Evolutionary conservation across 2,888 invertebrate species (phyloP).

Genomic region (Cheilosia variabilis): DNA sequence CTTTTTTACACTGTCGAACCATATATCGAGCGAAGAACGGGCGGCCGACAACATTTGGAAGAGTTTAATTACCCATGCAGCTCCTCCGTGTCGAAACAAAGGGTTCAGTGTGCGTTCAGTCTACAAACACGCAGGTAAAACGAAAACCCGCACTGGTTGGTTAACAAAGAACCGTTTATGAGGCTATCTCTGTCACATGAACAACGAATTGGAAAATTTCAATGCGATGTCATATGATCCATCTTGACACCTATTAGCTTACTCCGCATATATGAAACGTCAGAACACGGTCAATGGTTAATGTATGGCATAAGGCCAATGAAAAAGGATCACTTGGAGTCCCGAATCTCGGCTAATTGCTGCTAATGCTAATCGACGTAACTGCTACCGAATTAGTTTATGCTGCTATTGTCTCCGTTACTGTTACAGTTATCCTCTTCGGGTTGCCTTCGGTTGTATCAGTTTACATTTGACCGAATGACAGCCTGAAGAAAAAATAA

Average conservation of each 20-base stretch:
- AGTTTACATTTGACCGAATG: slow-evolving; percentile 48
- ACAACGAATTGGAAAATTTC: slow-evolving; percentile 65
- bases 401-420: slow-evolving; percentile 72
- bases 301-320: slow-evolving; percentile 64
- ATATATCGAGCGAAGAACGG: slow-evolving; percentile 11
- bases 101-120: slow-evolving; percentile 1
- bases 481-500: slow-evolving; percentile 5
- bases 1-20: slow-evolving; percentile 52
- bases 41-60: slow-evolving; percentile 56
- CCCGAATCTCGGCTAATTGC: slow-evolving; percentile 62
- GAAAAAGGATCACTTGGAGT: slow-evolving; percentile 35
- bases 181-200: slow-evolving; percentile 22
- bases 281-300: slow-evolving; percentile 6
- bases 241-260: slow-evolving; percentile 73
- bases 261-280: slow-evolving; percentile 32
- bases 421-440: slow-evolving; percentile 68
- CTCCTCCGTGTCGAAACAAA: slow-evolving; percentile 19
- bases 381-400: slow-evolving; percentile 74
- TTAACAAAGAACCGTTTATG: slow-evolving; percentile 68
- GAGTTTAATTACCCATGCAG: slow-evolving; percentile 70
- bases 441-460: slow-evolving; percentile 37
- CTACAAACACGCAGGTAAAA: not conserved
- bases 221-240: slow-evolving; percentile 71
- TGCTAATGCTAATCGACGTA: slow-evolving; percentile 74
- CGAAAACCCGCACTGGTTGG: slow-evolving; percentile 10